Conservation (phyloP, 2,797 vertebrate genomes). For the Garrulus glandarius region DNA sequence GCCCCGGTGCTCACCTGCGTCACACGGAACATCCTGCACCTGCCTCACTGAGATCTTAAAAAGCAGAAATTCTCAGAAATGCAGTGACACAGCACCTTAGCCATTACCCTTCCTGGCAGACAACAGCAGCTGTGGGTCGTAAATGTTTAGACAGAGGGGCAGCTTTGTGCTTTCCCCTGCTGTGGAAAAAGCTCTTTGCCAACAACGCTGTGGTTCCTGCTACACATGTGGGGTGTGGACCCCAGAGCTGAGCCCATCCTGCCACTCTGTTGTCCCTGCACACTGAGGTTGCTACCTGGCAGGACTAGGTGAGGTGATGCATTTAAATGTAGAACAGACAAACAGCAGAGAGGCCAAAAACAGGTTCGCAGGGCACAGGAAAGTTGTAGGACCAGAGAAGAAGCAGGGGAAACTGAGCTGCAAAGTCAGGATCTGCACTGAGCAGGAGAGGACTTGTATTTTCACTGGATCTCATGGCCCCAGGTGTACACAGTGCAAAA, state of each 20-base stretch:
- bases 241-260: not conserved
- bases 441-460: not conserved
- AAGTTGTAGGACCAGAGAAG: not conserved
- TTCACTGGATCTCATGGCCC: not conserved
- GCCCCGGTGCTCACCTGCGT: accelerated
- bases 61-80: not conserved
- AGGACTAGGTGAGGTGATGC: not conserved
- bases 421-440: not conserved
- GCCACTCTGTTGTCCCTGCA: not conserved
- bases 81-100: not conserved
- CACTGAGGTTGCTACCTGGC: not conserved
- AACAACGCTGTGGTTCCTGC: accelerated
- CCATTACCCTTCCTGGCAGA: not conserved
- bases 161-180: not conserved
- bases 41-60: not conserved
- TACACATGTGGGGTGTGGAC: accelerated
- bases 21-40: not conserved
- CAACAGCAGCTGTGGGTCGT: not conserved
- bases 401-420: not conserved
- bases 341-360: not conserved
- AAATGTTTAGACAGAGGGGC: accelerated
- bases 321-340: not conserved
- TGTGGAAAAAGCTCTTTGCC: not conserved
- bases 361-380: not conserved
- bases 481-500: not conserved